These are phyloP conservation scores for Keiferia lycopersicella DNA, from an alignment of 2,888 invertebrate genomes.

Conservation along the genomic window DNA sequence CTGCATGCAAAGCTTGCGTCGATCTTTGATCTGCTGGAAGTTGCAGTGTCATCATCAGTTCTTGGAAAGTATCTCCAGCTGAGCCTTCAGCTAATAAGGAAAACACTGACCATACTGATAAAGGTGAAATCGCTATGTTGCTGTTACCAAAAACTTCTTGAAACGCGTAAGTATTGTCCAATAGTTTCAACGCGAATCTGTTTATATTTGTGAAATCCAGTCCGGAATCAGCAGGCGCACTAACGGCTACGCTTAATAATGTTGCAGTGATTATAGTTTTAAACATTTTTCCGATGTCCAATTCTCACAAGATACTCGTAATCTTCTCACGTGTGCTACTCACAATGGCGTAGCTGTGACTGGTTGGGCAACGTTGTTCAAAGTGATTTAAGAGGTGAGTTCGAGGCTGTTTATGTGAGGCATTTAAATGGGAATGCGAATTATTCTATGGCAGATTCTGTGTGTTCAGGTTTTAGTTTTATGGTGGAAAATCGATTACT, in stretches of 20 bases:
- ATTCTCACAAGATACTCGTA: slow-evolving; percentile 47
- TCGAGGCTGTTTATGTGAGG: slow-evolving; percentile 26
- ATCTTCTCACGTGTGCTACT: slow-evolving; percentile 56
- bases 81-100: slow-evolving; percentile 70
- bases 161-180: slow-evolving; percentile 63
- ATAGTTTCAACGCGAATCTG: slow-evolving; percentile 60
- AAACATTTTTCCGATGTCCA: slow-evolving; percentile 49
- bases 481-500: slow-evolving; percentile 14
- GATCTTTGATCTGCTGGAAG: slow-evolving; percentile 60
- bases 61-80: slow-evolving; percentile 64
- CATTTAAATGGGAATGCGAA: slow-evolving; percentile 29
- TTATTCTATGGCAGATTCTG: slow-evolving; percentile 18
- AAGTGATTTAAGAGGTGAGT: slow-evolving; percentile 26
- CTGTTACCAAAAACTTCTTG: slow-evolving; percentile 64
- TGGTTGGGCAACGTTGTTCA: slow-evolving; percentile 57
- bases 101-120: slow-evolving; percentile 72
- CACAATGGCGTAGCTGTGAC: slow-evolving; percentile 61
- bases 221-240: slow-evolving; percentile 48
- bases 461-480: slow-evolving; percentile 3
- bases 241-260: slow-evolving; percentile 48
- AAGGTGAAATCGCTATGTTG: slow-evolving; percentile 65
- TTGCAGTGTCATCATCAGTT: slow-evolving; percentile 58
- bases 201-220: slow-evolving; percentile 59
- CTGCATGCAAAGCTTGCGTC: slow-evolving; percentile 62
- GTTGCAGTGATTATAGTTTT: slow-evolving; percentile 45